phyloP scores from a whole-genome alignment of 2,888 invertebrate species.

The Aphrophora alni region DNA sequence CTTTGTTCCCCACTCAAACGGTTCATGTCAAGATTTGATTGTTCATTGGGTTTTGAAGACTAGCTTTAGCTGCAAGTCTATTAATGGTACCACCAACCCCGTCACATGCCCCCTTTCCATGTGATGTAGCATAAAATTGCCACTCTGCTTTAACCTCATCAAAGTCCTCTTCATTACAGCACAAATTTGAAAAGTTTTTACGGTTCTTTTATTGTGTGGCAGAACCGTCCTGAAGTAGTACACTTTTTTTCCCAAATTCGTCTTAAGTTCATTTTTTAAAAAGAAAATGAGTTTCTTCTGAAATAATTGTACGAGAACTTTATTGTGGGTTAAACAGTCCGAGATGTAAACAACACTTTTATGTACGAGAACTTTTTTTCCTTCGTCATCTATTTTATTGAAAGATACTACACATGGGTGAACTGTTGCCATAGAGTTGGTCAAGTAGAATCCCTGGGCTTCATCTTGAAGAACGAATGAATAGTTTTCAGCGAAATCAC shows the following conservation, averaged over 20 bases:
- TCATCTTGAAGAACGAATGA: conserved; percentile 23
- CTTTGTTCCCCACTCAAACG: conserved; percentile 15
- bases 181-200: conserved; percentile 50
- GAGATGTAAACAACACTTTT: not conserved
- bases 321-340: conserved; percentile 14
- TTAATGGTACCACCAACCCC: conserved; percentile 45
- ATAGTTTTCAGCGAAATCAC: conserved; percentile 18
- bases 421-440: not conserved
- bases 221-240: conserved; percentile 44
- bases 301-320: not conserved
- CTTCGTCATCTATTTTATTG: not conserved
- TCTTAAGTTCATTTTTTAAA: not conserved
- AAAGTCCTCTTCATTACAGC: conserved; percentile 40
- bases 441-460: conserved; percentile 16
- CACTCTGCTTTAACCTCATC: conserved; percentile 35
- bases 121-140: conserved; percentile 42
- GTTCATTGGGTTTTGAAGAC: conserved; percentile 25
- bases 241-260: not conserved
- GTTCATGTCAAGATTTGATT: conserved; percentile 17
- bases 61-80: conserved; percentile 42
- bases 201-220: conserved; percentile 51
- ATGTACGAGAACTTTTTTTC: not conserved
- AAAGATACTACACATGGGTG: conserved; percentile 21
- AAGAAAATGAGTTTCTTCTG: conserved; percentile 2
- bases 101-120: conserved; percentile 43